Conservation (phyloP, 2,797 vertebrate genomes). For the Brachyrhaphis roseni region DNA sequence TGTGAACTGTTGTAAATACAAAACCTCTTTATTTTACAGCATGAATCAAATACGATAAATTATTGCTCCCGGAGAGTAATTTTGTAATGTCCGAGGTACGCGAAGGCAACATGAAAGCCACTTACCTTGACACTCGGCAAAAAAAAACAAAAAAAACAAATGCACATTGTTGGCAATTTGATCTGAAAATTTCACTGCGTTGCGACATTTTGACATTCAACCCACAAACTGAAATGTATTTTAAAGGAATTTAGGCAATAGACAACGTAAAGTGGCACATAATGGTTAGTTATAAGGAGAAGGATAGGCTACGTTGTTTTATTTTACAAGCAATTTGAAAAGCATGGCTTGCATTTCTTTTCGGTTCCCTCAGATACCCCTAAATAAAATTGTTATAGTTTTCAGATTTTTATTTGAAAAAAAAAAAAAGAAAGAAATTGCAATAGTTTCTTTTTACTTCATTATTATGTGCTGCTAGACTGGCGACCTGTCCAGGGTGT, state of each 20-base stretch:
- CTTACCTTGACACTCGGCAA: not conserved
- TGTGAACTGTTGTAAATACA: not conserved
- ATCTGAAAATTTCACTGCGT: not conserved
- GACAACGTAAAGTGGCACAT: not conserved
- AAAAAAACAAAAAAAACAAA: not conserved
- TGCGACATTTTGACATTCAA: not conserved
- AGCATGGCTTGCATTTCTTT: not conserved
- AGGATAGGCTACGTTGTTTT: not conserved
- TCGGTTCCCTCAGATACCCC: not conserved
- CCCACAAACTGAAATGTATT: not conserved
- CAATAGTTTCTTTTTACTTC: not conserved
- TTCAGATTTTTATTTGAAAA: not conserved
- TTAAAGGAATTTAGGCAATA: not conserved
- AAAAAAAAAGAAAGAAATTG: not conserved
- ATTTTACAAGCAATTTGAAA: not conserved
- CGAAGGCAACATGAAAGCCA: not conserved
- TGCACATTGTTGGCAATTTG: not conserved
- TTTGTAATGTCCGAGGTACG: not conserved
- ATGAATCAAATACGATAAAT: too few relatives aligned
- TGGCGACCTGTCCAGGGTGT: too few relatives aligned
- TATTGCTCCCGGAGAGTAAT: not conserved
- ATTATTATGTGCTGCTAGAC: not conserved
- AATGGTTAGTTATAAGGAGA: not conserved
- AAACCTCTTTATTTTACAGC: not conserved
- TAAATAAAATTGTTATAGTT: not conserved